A percentile compares a stretch with the other conserved stretches of the same genome.
These are phyloP conservation scores for Mya arenaria DNA, from an alignment of 1,140 invertebrate genomes.

Conservation along the genomic window DNA sequence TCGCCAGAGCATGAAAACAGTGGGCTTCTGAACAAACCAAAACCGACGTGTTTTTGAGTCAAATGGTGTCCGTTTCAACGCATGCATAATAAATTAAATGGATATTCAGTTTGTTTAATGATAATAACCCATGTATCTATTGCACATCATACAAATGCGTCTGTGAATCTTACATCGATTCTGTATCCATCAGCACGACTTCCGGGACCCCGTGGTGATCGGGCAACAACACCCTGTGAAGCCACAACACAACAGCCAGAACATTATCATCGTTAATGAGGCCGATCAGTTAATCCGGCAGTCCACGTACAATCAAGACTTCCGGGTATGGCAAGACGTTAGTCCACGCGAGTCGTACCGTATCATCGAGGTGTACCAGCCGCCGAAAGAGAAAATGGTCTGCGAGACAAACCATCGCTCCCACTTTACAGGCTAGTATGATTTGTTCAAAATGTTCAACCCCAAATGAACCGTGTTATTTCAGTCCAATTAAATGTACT, in stretches of 20 bases:
- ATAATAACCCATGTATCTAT: too few species aligned
- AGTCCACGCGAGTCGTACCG: slow-evolving; percentile 11
- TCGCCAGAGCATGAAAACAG: too few species aligned
- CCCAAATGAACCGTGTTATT: too few species aligned
- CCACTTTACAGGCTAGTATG: slow-evolving; percentile 38
- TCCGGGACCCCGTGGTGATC: slow-evolving; percentile 17
- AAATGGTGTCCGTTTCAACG: too few species aligned
- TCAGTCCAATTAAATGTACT: too few species aligned
- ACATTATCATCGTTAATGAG: neutral
- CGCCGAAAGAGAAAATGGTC: slow-evolving; percentile 48
- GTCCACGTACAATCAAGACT: slow-evolving; percentile 40
- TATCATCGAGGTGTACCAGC: slow-evolving; percentile 35
- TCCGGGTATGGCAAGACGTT: slow-evolving; percentile 6
- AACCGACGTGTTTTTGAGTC: too few species aligned
- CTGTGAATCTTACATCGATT: too few species aligned
- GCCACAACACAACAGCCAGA: neutral
- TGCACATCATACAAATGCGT: too few species aligned
- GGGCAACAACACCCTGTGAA: neutral
- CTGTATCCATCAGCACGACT: slow-evolving; percentile 36
- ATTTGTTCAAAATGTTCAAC: too few species aligned
- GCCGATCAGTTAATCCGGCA: neutral
- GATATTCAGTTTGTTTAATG: too few species aligned
- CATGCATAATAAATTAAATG: too few species aligned
- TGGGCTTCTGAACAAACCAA: too few species aligned
- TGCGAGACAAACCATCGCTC: slow-evolving; percentile 38